These are phyloP conservation scores for Paedocypris micromegethes DNA, from an alignment of 2,797 vertebrate genomes.

Conservation along the genomic window DNA sequence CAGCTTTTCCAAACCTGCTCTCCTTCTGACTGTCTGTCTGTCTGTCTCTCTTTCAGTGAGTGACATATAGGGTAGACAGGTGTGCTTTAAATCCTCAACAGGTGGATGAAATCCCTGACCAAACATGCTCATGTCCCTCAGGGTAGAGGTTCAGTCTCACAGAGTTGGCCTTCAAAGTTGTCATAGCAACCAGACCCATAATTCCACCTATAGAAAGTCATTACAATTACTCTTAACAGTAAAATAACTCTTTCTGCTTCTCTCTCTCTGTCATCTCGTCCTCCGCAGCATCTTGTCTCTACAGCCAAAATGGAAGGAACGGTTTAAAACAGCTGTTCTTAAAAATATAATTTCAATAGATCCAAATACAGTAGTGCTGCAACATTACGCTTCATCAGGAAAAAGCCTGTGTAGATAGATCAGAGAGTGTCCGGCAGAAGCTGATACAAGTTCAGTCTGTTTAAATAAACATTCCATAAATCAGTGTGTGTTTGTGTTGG, in stretches of 20 bases:
- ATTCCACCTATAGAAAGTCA: constrained; percentile 65
- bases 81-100: constrained; percentile 42
- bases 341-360: constrained; percentile 2
- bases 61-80: constrained; percentile 35
- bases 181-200: constrained; percentile 76
- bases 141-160: constrained; percentile 65
- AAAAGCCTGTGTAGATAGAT: too few relatives aligned
- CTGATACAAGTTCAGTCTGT: too few relatives aligned
- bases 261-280: constrained; percentile 32
- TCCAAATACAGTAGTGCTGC: too few relatives aligned
- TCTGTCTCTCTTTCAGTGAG: neutral
- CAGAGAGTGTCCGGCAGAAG: too few relatives aligned
- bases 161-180: constrained; percentile 66
- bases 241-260: constrained; percentile 32
- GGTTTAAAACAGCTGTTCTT: constrained; percentile 20
- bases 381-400: too few relatives aligned
- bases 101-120: constrained; percentile 36
- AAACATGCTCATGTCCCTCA: constrained; percentile 53
- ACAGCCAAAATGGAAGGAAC: constrained; percentile 37
- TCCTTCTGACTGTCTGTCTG: too few relatives aligned
- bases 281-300: constrained; percentile 31
- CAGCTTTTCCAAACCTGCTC: too few relatives aligned
- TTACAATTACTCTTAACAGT: constrained; percentile 58
- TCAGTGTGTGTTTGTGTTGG: too few relatives aligned
- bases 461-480: too few relatives aligned